Evolutionary conservation across 2,113 vertebrate species (phyloP).

Genomic region (Protomyctophum bolini): DNA sequence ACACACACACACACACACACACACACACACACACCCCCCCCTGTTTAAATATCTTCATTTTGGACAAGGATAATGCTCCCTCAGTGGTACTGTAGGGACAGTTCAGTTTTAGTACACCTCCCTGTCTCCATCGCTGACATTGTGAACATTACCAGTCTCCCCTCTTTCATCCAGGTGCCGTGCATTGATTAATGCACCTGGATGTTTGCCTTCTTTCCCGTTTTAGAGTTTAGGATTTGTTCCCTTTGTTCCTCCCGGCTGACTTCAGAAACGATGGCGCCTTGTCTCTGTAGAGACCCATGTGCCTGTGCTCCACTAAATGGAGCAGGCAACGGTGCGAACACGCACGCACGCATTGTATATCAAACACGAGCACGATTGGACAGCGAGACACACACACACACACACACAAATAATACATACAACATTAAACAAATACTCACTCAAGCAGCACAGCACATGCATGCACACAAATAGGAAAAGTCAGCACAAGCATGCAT

Average conservation of each 20-base stretch:
- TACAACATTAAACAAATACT: too few species aligned
- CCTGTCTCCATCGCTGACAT: neutral
- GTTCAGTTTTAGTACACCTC: conserved; percentile 3
- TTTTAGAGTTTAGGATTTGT: conserved; percentile 13
- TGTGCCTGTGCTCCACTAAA: neutral
- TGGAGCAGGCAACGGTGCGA: conserved; percentile 30
- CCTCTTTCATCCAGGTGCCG: neutral
- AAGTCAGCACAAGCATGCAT: conserved; percentile 20
- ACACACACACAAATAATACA: neutral
- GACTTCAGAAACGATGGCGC: conserved; percentile 19
- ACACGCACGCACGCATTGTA: neutral
- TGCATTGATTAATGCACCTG: conserved; percentile 22
- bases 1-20: too few species aligned
- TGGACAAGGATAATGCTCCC: neutral
- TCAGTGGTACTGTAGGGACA: neutral
- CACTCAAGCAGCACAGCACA: conserved; percentile 6
- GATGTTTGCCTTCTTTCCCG: conserved; percentile 10
- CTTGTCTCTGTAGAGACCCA: conserved; percentile 25
- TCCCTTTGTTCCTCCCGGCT: conserved; percentile 7
- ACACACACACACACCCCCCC: too few species aligned
- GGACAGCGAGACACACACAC: neutral
- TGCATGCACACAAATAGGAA: neutral
- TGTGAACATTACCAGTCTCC: too few species aligned
- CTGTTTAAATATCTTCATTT: too few species aligned
- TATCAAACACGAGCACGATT: too few species aligned